Percentiles rank a stretch among this genome's conserved stretches.
Conservation (phyloP, 2,888 invertebrate species). For the Nasonia oneida region DNA sequence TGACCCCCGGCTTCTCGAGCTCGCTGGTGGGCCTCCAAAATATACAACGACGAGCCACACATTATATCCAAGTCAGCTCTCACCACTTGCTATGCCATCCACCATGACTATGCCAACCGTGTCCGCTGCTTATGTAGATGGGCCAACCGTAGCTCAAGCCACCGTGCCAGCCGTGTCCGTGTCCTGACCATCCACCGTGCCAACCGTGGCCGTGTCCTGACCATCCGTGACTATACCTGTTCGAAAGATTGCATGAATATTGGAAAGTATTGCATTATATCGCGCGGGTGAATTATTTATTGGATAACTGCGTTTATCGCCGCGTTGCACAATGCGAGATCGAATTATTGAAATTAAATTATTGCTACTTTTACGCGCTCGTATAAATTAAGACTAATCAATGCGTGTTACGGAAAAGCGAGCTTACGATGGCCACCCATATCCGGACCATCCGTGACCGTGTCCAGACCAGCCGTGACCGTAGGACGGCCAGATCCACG, state of each 20-base stretch:
- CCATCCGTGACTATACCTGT: conserved; percentile 45
- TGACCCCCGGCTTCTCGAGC: neutral
- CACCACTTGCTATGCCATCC: conserved; percentile 68
- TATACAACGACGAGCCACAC: neutral
- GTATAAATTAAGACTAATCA: no score
- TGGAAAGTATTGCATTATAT: neutral
- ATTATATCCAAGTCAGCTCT: conserved; percentile 11
- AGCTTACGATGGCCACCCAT: conserved; percentile 47
- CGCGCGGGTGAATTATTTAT: neutral
- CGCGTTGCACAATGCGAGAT: neutral
- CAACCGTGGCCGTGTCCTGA: conserved; percentile 27
- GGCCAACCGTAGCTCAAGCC: conserved; percentile 43
- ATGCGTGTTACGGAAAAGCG: no score
- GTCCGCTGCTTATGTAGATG: neutral
- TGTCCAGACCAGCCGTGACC: conserved; percentile 20
- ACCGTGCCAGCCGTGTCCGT: conserved; percentile 49
- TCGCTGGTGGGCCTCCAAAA: neutral
- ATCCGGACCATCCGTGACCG: conserved; percentile 42
- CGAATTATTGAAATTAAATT: neutral
- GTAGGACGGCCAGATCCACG: conserved; percentile 48
- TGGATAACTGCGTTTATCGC: neutral
- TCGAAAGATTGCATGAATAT: neutral
- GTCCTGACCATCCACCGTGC: conserved; percentile 10
- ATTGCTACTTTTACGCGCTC: neutral
- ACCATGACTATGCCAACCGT: conserved; percentile 61